phyloP scores from a whole-genome alignment of 2,888 invertebrate genomes.

The Ophraella communa region DNA sequence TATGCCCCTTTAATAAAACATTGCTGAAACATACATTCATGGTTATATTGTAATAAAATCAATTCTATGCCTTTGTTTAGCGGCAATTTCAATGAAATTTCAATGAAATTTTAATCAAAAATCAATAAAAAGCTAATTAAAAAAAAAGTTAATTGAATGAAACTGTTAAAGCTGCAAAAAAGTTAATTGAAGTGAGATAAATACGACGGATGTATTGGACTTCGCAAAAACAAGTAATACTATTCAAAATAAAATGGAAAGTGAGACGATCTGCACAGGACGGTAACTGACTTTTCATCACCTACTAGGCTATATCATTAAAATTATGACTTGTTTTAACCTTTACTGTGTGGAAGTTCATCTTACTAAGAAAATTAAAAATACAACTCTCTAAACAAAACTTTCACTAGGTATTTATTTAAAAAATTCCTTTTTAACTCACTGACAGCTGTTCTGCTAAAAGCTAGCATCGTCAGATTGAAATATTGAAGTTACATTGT shows the following conservation, averaged over 20 bases:
- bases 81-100: too few relatives aligned
- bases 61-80: not conserved
- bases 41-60: not conserved
- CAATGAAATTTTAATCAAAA: not conserved
- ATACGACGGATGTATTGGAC: not conserved
- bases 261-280: not conserved
- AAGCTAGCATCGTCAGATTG: too few relatives aligned
- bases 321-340: not conserved
- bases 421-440: too few relatives aligned
- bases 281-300: not conserved
- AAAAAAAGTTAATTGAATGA: slow-evolving; percentile 1
- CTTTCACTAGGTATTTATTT: too few relatives aligned
- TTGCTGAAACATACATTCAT: too few relatives aligned
- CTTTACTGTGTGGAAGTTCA: too few relatives aligned
- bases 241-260: not conserved
- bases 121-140: not conserved
- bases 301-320: not conserved
- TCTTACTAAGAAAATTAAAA: too few relatives aligned
- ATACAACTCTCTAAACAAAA: too few relatives aligned
- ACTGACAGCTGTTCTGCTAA: too few relatives aligned
- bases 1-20: too few relatives aligned
- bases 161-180: not conserved
- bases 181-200: not conserved
- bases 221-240: not conserved
- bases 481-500: too few relatives aligned